Evolutionary conservation across 2,797 vertebrate genomes (phyloP), one percentile per base, ranked within the genome.

Genomic region (Anas acuta): DNA sequence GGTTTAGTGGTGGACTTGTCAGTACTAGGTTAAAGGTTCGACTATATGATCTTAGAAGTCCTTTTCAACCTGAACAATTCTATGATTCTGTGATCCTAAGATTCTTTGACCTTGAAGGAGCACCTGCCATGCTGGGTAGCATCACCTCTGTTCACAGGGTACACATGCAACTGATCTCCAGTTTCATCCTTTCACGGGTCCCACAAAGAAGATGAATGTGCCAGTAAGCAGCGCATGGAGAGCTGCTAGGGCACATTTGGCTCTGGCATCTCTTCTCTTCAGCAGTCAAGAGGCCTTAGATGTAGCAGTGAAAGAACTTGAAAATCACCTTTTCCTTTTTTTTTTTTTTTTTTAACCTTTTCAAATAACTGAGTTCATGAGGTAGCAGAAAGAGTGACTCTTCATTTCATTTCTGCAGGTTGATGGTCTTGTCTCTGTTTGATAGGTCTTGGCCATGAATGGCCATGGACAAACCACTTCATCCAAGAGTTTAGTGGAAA

Each of bases 201-300:
- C 57, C 2, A 2, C 0, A 0, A 54, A 51, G n/a, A 93, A 19
- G 2, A 70, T 8, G 12, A 53, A 28, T 6, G 1, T 32, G 6
- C 13, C 54, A 33, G 11, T 14, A n/a, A 66, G 20, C 17, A 58
- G 37, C 21, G 7, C 21, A 28, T 7, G n/a, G 26, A 26, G 21
- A 7, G 8, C 65, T 74, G 4, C 19, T 1, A 2, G n/a, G 13
- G 14, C 0, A 0, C 1, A 1, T 35, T 20, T 47, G 47, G 16
- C 12, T 32, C n/a, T 3, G 11, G 28, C 16, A 43, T 75, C 26
- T 76, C 26, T 66, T 9, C 51, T 35, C 5, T 61, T 82, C 32
- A 47, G 25, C 32, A 37, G 6, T 11, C 11, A 49, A 22, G 0
- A 0, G 8, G 58, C 26, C 35, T 61, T 47, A 28, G 7, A 4